Conservation (phyloP, 2,888 invertebrate genomes). For the Acrocyrtus sp. region DNA sequence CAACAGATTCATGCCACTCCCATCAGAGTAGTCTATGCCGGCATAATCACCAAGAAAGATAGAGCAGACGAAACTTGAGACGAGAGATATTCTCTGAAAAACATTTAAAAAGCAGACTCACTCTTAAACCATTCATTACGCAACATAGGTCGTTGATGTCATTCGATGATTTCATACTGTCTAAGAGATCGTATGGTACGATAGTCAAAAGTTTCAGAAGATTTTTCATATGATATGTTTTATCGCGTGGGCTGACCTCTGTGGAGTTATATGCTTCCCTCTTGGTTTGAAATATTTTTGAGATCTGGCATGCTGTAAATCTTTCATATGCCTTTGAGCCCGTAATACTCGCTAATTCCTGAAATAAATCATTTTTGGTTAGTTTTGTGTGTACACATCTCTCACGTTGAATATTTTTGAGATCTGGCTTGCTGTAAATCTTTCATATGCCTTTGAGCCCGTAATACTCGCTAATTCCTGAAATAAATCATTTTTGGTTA, state of each 20-base stretch:
- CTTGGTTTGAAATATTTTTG: conserved; percentile 81
- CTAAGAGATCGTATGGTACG: too few species aligned
- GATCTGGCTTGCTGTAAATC: conserved; percentile 95
- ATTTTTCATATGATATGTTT: too few species aligned
- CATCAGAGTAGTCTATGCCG: conserved; percentile 91
- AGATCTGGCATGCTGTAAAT: conserved; percentile 94
- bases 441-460: conserved; percentile 87
- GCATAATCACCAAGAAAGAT: conserved; percentile 88
- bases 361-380: conserved; percentile 59
- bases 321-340: conserved; percentile 89
- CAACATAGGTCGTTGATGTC: too few species aligned
- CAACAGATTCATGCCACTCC: conserved; percentile 95
- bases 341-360: conserved; percentile 82
- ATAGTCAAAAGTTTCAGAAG: conserved; percentile 22
- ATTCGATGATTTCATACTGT: too few species aligned
- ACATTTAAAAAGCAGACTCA: too few species aligned
- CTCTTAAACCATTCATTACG: too few species aligned
- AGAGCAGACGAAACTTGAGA: conserved; percentile 92
- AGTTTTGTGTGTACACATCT: neutral
- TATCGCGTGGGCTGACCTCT: too few species aligned
- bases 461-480: conserved; percentile 83
- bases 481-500: conserved; percentile 56
- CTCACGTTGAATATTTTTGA: too few species aligned
- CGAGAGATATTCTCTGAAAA: conserved; percentile 84
- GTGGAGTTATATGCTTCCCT: conserved; percentile 79